Conservation (phyloP, 2,797 vertebrate species). For the Anas capensis region DNA sequence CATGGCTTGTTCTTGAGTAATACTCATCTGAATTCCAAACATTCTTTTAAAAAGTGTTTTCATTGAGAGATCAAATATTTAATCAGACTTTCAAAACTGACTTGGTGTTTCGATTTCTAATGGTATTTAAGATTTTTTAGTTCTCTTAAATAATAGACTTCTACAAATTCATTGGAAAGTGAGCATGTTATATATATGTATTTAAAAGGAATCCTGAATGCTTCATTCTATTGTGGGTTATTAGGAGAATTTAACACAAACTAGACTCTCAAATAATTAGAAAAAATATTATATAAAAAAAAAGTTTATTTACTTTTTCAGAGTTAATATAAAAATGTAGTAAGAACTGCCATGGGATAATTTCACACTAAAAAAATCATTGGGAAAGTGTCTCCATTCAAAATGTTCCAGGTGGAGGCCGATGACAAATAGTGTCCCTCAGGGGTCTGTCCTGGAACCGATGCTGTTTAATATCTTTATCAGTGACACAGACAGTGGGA, state of each 20-base stretch:
- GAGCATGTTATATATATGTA: neutral
- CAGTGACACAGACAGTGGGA: no score
- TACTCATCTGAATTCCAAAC: conserved; percentile 54
- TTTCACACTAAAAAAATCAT: neutral
- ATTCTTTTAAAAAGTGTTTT: conserved; percentile 61
- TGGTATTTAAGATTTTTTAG: neutral
- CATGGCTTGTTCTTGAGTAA: conserved; percentile 37
- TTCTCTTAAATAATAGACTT: neutral
- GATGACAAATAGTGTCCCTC: no score
- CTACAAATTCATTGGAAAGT: neutral
- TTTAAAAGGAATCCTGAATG: neutral
- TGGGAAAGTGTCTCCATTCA: neutral
- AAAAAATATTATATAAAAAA: neutral
- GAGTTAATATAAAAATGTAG: neutral
- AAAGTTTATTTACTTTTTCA: neutral
- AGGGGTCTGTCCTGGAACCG: no score
- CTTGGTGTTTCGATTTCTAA: conserved; percentile 25
- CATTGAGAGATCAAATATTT: conserved; percentile 38
- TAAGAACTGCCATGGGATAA: neutral
- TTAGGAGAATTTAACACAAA: neutral
- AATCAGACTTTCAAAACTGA: conserved; percentile 64
- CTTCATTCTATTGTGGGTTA: neutral
- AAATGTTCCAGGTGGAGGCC: neutral
- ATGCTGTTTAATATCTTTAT: no score
- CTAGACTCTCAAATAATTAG: neutral